A percentile compares a stretch with the other conserved stretches of the same genome.
phyloP scores from a whole-genome alignment of 2,888 invertebrate species.

The Phoronis australis region DNA sequence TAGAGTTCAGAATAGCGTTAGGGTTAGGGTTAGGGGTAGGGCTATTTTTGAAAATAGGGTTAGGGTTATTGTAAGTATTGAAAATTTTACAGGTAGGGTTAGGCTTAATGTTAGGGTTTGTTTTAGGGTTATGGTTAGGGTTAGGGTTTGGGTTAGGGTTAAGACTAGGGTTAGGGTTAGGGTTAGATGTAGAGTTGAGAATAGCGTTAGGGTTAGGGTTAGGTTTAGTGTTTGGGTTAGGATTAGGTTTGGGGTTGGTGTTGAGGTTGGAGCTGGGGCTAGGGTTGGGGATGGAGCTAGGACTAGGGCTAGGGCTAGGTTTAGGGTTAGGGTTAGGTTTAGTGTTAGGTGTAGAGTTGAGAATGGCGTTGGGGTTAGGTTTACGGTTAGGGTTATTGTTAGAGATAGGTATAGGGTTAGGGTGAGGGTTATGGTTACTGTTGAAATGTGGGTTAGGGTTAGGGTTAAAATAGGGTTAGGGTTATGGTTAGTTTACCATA shows the following conservation, averaged over 20 bases:
- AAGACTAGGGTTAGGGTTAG: too few relatives aligned
- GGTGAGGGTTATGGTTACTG: too few relatives aligned
- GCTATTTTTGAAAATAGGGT: neutral
- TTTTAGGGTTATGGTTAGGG: too few relatives aligned
- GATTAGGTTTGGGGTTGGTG: too few relatives aligned
- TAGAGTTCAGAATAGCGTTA: constrained; percentile 1
- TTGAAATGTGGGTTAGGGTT: too few relatives aligned
- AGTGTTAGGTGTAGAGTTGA: too few relatives aligned
- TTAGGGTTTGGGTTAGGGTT: constrained; percentile 2
- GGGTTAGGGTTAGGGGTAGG: constrained; percentile 3
- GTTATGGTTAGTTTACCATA: too few relatives aligned
- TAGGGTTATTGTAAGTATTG: constrained; percentile 2
- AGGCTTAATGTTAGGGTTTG: constrained; percentile 7
- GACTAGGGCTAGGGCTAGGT: too few relatives aligned
- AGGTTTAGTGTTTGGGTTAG: too few relatives aligned
- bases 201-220: constrained; percentile 12
- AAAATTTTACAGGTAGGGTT: constrained; percentile 4
- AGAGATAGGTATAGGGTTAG: too few relatives aligned
- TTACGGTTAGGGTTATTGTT: too few relatives aligned
- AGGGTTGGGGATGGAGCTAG: constrained; percentile 3
- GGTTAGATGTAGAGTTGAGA: neutral
- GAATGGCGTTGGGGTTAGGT: too few relatives aligned
- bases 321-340: constrained; percentile 7
- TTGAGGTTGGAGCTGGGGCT: constrained; percentile 9
- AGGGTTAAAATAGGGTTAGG: constrained; percentile 5